A percentile compares a stretch with the other conserved stretches of the same genome.
Conservation (phyloP, 2,797 vertebrate species). For the Neosilurus mollespiculum region DNA sequence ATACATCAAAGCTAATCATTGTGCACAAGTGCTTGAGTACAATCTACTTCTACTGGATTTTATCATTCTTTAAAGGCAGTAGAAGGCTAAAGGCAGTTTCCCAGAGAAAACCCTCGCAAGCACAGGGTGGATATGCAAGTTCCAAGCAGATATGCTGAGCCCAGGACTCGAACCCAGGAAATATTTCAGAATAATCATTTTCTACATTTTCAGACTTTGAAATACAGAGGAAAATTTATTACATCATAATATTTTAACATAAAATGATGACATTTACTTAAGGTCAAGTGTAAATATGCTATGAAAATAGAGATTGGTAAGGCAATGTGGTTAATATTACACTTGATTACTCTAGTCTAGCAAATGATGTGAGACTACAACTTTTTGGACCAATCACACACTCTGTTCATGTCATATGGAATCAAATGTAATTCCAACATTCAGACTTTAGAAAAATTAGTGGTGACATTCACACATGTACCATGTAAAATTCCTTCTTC, state of each 20-base stretch:
- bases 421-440: background rate
- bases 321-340: background rate
- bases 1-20: background rate
- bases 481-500: background rate
- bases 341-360: constrained; percentile 1
- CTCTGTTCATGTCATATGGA: background rate
- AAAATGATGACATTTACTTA: background rate
- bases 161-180: too few species aligned
- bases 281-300: background rate
- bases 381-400: background rate
- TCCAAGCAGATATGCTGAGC: too few species aligned
- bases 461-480: background rate
- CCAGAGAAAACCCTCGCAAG: too few species aligned
- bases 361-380: background rate
- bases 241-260: background rate
- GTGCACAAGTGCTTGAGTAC: background rate
- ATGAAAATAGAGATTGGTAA: background rate
- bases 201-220: background rate
- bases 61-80: too few species aligned
- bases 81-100: too few species aligned
- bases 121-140: too few species aligned
- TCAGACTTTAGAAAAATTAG: background rate
- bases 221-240: background rate
- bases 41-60: background rate
- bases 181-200: background rate